A percentile compares a stretch with the other conserved stretches of the same genome.
Conservation (phyloP, 2,113 vertebrate genomes). For the Malaclemys terrapin region DNA sequence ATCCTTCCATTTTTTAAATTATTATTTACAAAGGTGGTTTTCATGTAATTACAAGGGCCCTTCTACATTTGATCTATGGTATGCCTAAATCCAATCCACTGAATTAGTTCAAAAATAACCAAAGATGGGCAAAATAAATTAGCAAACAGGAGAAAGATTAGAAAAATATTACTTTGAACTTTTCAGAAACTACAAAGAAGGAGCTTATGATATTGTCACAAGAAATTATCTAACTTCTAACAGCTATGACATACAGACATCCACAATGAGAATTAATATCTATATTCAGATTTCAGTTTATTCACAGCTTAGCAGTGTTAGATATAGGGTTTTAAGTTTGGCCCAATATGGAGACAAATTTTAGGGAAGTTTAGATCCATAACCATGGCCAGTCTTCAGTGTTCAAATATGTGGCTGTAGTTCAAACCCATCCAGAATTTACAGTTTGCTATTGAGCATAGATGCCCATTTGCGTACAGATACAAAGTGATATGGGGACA, state of each 20-base stretch:
- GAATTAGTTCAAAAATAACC: background rate
- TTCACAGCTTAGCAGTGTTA: background rate
- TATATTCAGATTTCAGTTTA: background rate
- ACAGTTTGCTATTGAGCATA: background rate
- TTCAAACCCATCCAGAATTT: background rate
- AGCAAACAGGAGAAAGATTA: background rate
- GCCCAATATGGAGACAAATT: background rate
- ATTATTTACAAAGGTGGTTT: conserved; percentile 7
- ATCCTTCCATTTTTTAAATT: background rate
- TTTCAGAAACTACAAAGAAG: background rate
- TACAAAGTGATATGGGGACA: background rate
- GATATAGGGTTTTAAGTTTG: background rate
- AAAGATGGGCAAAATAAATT: background rate
- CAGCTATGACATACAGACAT: background rate
- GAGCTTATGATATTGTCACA: background rate
- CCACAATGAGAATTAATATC: background rate
- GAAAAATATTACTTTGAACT: background rate
- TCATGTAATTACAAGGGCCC: background rate
- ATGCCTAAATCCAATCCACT: background rate
- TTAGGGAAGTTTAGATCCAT: background rate
- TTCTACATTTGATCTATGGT: background rate
- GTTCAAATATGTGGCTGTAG: background rate
- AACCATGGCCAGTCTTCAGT: background rate
- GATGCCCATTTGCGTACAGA: background rate
- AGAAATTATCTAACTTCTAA: background rate